Evolutionary conservation across 2,888 invertebrate species (phyloP), one percentile per base, ranked within the genome.

Genomic region (Lysandra coridon): DNA sequence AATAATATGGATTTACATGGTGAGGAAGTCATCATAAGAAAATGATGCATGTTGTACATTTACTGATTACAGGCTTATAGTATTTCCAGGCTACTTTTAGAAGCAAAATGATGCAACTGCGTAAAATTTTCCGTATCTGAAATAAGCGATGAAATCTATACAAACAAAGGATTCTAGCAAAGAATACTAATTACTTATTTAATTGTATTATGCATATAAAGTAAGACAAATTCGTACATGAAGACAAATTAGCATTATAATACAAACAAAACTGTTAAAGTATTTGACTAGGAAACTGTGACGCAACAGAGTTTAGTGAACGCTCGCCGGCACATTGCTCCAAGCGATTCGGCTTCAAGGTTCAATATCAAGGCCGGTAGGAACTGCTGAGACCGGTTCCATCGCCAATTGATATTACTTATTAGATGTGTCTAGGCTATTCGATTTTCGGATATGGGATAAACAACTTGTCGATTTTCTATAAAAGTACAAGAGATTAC

Each of bases 351-450:
- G 83, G 81, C 78, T 83, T 90, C 93, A 94, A 94, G 93, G 93
- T 91, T 74, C 87, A 83, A 83, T 87, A 89, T 90, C 93, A 93
- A 93, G 93, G 93, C 88, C 91, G 83, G 85, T 84, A 86, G 88
- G 88, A 90, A 89, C 84, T 83, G 69, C 80, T 85, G 74, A 40
- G 44, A 44, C 74, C 53, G 17, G 30, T 53, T 76, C 49, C 53
- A 76, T 53, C 49, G 49, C 75, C 75, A 30, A 49, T 75, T 75
- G 44, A 23, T 44, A 76, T 76, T 23, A 23, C 23, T 23, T 23
- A 23, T 23, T 33, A 53, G 33, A 75, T 69, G 69, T 17, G 69
- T 17, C 69, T 69, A 69, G 69, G 69, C 69, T 37, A 14, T 69
- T 62, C 1, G 5, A 5, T 14, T 69, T 37, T 69, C 10, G 69